Percentiles rank a stretch among this genome's conserved stretches.
Conservation (phyloP, 1,140 invertebrate species). For the Idris sp. region DNA sequence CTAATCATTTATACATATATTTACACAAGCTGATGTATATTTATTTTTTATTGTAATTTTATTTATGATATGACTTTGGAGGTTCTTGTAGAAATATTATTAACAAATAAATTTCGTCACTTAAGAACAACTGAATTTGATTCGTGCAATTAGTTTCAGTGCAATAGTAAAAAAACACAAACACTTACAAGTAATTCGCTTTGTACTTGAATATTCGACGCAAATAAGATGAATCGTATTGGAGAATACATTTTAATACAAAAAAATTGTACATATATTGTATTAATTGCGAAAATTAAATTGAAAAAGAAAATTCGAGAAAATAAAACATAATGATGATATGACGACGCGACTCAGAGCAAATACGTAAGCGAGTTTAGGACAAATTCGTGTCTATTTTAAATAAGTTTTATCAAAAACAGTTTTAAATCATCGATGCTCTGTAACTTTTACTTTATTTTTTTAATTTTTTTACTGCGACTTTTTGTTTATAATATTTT, state of each 20-base stretch:
- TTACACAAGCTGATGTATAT: too few species aligned
- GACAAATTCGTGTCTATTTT: constrained; percentile 35
- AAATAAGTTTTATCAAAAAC: constrained; percentile 21
- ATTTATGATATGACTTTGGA: too few species aligned
- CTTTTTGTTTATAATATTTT: constrained; percentile 11
- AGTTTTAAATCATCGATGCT: constrained; percentile 15
- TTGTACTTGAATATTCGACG: constrained; percentile 28
- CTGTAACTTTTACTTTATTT: constrained; percentile 3
- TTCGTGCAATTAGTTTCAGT: constrained; percentile 16
- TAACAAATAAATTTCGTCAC: too few species aligned
- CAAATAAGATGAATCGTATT: constrained; percentile 22
- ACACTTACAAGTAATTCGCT: constrained; percentile 39
- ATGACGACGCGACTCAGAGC: constrained; percentile 48
- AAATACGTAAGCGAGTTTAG: constrained; percentile 41
- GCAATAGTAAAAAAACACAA: constrained; percentile 14
- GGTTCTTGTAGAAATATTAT: too few species aligned
- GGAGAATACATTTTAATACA: constrained; percentile 37
- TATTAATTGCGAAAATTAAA: constrained; percentile 36
- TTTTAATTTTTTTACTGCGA: constrained; percentile 4
- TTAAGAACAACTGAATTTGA: too few species aligned
- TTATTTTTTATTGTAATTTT: constrained; percentile 8
- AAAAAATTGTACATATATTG: constrained; percentile 51
- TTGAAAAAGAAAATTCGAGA: too few species aligned
- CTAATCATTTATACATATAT: too few species aligned
- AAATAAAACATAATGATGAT: too few species aligned